phyloP scores from a whole-genome alignment of 2,113 vertebrate genomes.

The Arvicanthis niloticus region DNA sequence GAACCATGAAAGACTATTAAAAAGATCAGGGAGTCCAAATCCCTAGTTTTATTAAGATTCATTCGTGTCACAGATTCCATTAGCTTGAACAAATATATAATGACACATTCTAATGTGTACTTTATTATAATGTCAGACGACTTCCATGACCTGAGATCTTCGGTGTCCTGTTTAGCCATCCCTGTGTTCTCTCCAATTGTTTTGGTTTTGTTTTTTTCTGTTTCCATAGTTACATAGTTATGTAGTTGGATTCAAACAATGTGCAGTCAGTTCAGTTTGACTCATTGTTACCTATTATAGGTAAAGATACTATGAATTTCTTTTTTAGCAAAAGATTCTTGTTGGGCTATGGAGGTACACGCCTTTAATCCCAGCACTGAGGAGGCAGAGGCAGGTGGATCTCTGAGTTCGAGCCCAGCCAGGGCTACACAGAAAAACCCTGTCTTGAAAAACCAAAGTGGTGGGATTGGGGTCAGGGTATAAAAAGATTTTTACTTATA shows the following conservation, averaged over 20 bases:
- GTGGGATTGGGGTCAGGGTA: too few relatives aligned
- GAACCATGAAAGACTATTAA: not conserved
- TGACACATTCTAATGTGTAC: not conserved
- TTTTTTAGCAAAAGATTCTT: conserved; percentile 10
- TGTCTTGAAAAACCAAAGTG: not conserved
- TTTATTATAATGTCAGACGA: not conserved
- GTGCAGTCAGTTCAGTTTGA: not conserved
- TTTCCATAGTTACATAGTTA: not conserved
- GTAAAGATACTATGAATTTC: not conserved
- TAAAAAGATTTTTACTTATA: not conserved
- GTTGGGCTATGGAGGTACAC: not conserved
- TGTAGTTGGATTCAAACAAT: not conserved
- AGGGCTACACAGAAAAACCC: not conserved
- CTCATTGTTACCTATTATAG: not conserved
- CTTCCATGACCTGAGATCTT: not conserved
- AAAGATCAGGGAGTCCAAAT: not conserved
- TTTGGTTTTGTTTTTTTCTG: not conserved
- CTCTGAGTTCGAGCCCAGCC: not conserved
- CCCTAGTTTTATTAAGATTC: not conserved
- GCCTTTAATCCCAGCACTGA: not conserved
- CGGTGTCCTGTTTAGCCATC: not conserved
- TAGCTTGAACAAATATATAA: not conserved
- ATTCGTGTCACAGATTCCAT: not conserved
- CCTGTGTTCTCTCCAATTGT: not conserved
- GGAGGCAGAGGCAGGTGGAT: not conserved